Evolutionary conservation across 2,888 invertebrate genomes (phyloP).

Genomic region (Euzetes globulus): DNA sequence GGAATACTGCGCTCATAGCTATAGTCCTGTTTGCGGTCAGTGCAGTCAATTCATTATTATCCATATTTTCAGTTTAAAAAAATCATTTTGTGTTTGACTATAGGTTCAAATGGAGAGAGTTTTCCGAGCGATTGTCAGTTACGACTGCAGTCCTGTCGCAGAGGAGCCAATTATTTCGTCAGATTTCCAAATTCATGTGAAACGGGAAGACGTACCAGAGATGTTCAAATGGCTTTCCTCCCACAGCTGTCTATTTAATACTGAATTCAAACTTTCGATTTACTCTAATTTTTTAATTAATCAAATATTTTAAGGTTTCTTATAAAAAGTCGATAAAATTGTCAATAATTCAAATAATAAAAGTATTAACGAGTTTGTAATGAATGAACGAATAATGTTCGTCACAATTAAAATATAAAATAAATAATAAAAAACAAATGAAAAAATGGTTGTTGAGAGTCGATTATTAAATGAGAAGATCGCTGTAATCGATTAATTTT

Average conservation of each 20-base stretch:
- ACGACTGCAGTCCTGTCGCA: constrained; percentile 29
- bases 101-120: constrained; percentile 33
- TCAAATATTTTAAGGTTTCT: too few species aligned
- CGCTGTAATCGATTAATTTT: neutral
- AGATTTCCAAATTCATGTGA: constrained; percentile 27
- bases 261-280: too few species aligned
- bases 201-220: constrained; percentile 6
- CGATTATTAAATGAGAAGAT: neutral
- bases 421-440: too few species aligned
- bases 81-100: neutral
- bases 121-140: constrained; percentile 34
- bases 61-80: neutral
- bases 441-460: too few species aligned
- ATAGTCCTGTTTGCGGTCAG: constrained; percentile 41
- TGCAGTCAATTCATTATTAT: neutral
- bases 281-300: too few species aligned
- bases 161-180: constrained; percentile 27
- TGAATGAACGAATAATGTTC: too few species aligned
- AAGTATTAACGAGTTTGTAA: too few species aligned
- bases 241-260: neutral
- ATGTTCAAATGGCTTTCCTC: neutral
- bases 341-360: too few species aligned
- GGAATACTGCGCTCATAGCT: constrained; percentile 37
- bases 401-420: too few species aligned
- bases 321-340: too few species aligned